Evolutionary conservation across 1,140 invertebrate genomes (phyloP).

Genomic region (Globodera rostochiensis): DNA sequence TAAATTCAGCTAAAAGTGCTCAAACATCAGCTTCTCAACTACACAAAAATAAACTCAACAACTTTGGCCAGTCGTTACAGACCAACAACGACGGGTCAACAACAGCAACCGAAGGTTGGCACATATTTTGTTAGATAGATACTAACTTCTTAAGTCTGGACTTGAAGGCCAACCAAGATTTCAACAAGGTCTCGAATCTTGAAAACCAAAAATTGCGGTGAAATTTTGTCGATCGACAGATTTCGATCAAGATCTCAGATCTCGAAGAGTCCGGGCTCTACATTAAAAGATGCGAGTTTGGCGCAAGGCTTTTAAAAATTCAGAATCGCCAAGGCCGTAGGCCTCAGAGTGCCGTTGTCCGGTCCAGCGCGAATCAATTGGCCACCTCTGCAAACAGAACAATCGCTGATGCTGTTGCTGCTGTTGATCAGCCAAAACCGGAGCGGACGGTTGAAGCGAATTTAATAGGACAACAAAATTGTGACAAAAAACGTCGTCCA

Average conservation of each 20-base stretch:
- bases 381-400: too few species aligned
- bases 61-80: background rate
- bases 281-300: too few species aligned
- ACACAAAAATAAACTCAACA: constrained; percentile 6
- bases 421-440: background rate
- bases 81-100: background rate
- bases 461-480: background rate
- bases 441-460: background rate
- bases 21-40: constrained; percentile 29
- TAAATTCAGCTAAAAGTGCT: constrained; percentile 29
- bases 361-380: too few species aligned
- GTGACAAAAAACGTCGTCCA: background rate
- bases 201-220: too few species aligned
- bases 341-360: background rate
- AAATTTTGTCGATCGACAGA: too few species aligned
- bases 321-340: background rate
- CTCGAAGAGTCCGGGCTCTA: too few species aligned
- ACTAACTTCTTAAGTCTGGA: too few species aligned
- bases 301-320: too few species aligned
- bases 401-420: background rate
- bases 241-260: too few species aligned
- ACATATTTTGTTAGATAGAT: too few species aligned
- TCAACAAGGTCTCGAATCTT: too few species aligned
- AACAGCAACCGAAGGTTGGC: background rate
- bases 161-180: too few species aligned